phyloP scores from a whole-genome alignment of 2,113 vertebrate species.

The Petaurus breviceps region DNA sequence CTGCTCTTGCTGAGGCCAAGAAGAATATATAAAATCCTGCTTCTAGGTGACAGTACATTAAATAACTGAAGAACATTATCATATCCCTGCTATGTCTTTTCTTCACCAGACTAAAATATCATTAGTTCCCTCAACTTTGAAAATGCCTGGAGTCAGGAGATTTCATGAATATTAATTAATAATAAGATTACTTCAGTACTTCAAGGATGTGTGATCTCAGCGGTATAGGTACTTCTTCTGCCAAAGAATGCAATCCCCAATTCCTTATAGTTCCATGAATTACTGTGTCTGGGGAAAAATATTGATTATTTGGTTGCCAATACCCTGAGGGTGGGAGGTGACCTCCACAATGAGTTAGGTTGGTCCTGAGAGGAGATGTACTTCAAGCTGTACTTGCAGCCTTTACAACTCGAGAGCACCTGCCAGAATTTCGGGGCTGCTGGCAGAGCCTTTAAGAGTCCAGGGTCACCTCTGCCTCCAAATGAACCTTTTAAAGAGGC shows the following conservation, averaged over 20 bases:
- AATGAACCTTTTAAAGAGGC: background rate
- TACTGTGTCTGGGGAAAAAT: background rate
- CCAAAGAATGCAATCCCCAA: background rate
- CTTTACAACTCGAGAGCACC: background rate
- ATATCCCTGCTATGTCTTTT: background rate
- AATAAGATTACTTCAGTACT: background rate
- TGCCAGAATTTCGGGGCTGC: background rate
- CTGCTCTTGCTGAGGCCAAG: too few species aligned
- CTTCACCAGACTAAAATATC: background rate
- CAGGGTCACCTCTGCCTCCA: background rate
- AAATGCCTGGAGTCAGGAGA: background rate
- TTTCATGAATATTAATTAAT: background rate
- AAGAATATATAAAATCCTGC: background rate
- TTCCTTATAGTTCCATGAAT: background rate
- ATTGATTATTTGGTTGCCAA: background rate
- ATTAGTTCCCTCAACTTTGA: background rate
- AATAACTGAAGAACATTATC: background rate
- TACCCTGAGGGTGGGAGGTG: background rate
- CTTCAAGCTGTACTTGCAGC: background rate
- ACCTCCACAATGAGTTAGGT: background rate
- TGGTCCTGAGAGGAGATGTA: background rate
- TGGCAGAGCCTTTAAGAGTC: background rate
- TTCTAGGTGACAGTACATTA: background rate
- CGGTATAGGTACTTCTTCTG: background rate
- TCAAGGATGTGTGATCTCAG: background rate